These are phyloP conservation scores for Luehdorfia chinensis DNA, from an alignment of 1,140 invertebrate genomes.

Conservation along the genomic window DNA sequence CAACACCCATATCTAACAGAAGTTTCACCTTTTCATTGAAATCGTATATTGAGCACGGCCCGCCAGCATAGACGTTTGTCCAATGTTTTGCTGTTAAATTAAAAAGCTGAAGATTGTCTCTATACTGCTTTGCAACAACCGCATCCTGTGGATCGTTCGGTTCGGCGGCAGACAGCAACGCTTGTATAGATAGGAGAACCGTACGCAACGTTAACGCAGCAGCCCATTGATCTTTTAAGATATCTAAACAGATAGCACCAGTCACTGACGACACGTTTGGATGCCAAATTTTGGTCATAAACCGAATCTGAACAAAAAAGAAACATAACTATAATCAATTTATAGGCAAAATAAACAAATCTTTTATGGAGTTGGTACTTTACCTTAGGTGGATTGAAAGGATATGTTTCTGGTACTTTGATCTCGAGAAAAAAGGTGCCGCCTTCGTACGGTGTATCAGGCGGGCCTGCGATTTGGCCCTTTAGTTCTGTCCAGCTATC, in stretches of 20 bases:
- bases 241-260: constrained; percentile 99
- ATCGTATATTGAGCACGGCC: constrained; percentile 81
- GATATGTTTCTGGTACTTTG: constrained; percentile 99
- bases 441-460: constrained; percentile 98
- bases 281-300: constrained; percentile 99
- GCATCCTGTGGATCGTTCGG: constrained; percentile 53
- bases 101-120: constrained; percentile 38
- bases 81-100: constrained; percentile 77
- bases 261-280: constrained; percentile 99
- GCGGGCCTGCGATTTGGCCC: constrained; percentile 94
- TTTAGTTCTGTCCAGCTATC: constrained; percentile 94
- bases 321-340: background rate
- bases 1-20: constrained; percentile 92
- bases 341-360: no score
- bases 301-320: constrained; percentile 82
- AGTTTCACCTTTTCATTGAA: constrained; percentile 90
- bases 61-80: constrained; percentile 96
- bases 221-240: constrained; percentile 99
- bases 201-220: constrained; percentile 99
- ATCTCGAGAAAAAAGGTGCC: constrained; percentile 97
- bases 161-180: constrained; percentile 45
- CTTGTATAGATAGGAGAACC: constrained; percentile 78
- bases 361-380: background rate
- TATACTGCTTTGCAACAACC: constrained; percentile 53
- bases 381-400: constrained; percentile 99